Percentiles rank a stretch among this genome's conserved stretches.
Evolutionary conservation across 2,888 invertebrate species (phyloP).

Genomic region (Pristionchus arcanus): DNA sequence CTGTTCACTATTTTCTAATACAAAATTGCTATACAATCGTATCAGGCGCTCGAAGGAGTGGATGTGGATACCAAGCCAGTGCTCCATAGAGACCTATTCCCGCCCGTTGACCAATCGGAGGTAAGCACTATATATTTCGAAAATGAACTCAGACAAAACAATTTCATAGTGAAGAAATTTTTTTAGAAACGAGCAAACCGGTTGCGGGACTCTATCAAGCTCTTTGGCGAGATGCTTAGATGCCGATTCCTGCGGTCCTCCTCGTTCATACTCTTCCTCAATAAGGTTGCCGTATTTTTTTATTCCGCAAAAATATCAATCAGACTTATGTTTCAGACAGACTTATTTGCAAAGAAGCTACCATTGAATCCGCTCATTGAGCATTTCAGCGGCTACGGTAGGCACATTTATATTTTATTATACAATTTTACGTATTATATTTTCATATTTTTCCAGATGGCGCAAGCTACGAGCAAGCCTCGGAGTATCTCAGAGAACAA

Average conservation of each 20-base stretch:
- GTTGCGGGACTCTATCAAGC: constrained; percentile 57
- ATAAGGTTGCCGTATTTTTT: too few relatives aligned
- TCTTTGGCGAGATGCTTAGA: constrained; percentile 59
- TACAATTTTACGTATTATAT: too few relatives aligned
- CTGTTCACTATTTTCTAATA: background rate
- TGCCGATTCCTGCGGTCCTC: constrained; percentile 59
- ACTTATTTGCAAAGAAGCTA: constrained; percentile 59
- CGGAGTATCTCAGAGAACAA: background rate
- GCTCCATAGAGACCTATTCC: background rate
- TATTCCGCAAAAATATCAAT: too few relatives aligned
- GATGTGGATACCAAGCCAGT: background rate
- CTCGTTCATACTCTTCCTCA: constrained; percentile 62
- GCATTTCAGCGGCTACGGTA: background rate
- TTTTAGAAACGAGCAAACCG: background rate
- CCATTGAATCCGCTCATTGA: constrained; percentile 49
- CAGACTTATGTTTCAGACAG: constrained; percentile 33
- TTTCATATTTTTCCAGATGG: background rate
- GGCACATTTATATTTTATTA: background rate
- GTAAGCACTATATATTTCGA: background rate
- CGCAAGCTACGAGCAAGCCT: background rate
- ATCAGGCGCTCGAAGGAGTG: background rate
- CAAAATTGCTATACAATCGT: background rate
- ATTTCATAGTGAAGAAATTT: too few relatives aligned
- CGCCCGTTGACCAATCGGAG: background rate
- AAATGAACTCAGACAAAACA: background rate